Evolutionary conservation across 1,140 invertebrate species (phyloP).

Genomic region (Drosophila mauritiana): DNA sequence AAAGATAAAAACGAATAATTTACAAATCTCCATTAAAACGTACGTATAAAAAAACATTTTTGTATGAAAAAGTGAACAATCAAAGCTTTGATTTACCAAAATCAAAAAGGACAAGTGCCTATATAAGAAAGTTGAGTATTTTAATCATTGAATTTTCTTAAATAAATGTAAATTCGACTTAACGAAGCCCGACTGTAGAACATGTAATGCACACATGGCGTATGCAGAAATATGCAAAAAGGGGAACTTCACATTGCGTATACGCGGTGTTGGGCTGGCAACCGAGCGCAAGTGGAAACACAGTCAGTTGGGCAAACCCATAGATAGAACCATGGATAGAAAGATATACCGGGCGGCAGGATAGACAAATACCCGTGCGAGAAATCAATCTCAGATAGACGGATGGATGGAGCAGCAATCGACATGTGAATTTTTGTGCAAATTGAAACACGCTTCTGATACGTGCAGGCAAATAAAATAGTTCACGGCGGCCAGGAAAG

Average conservation of each 20-base stretch:
- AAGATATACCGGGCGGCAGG: slow-evolving; percentile 28
- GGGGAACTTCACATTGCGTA: slow-evolving; percentile 40
- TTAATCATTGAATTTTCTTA: too few relatives aligned
- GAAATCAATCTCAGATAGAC: slow-evolving; percentile 74
- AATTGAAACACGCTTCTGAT: slow-evolving; percentile 76
- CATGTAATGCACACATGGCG: slow-evolving; percentile 25
- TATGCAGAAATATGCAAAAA: slow-evolving; percentile 64
- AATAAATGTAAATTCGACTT: neutral
- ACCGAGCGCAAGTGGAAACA: slow-evolving; percentile 9
- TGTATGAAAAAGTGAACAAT: too few relatives aligned
- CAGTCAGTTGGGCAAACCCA: slow-evolving; percentile 6
- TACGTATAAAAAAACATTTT: too few relatives aligned
- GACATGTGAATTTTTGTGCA: slow-evolving; percentile 77
- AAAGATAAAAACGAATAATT: too few relatives aligned
- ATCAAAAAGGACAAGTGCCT: too few relatives aligned
- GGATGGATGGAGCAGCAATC: slow-evolving; percentile 60
- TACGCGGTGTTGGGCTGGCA: slow-evolving; percentile 36
- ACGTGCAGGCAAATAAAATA: slow-evolving; percentile 70
- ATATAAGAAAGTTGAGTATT: too few relatives aligned
- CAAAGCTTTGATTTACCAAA: too few relatives aligned
- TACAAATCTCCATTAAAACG: too few relatives aligned
- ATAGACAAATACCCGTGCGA: slow-evolving; percentile 51
- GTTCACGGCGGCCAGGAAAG: slow-evolving; percentile 17
- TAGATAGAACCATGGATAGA: neutral
- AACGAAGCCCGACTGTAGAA: slow-evolving; percentile 9